Conservation (phyloP, 2,113 vertebrate genomes). For the Phaetusa simplex region DNA sequence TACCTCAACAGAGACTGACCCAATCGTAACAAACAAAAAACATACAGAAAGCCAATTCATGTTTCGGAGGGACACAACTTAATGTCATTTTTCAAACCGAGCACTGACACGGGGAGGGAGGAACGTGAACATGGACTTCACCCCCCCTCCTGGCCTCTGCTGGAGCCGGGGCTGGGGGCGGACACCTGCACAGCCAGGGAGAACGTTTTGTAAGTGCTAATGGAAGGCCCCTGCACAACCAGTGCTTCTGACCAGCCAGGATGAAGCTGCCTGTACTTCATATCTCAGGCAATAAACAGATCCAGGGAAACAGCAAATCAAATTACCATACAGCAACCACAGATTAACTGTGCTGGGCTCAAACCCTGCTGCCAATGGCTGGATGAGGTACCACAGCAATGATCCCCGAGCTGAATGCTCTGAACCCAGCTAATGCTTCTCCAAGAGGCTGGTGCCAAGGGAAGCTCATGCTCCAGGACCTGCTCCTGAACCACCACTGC, state of each 20-base stretch:
- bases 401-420: not conserved
- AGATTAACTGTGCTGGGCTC: not conserved
- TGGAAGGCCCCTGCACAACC: not conserved
- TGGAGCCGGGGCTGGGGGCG: not conserved
- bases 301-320: not conserved
- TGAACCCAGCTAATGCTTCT: not conserved
- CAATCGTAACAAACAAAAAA: too few species aligned
- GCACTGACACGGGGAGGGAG: not conserved
- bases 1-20: too few species aligned
- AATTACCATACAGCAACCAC: not conserved
- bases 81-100: too few species aligned
- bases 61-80: too few species aligned
- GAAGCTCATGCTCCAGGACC: not conserved
- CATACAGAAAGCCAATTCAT: too few species aligned
- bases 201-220: not conserved
- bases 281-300: not conserved
- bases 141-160: not conserved
- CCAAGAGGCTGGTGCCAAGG: not conserved
- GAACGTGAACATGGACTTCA: not conserved
- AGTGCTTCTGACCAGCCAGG: not conserved
- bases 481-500: not conserved
- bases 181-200: not conserved
- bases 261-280: not conserved
- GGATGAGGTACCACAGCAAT: not conserved
- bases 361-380: not conserved